A percentile compares a stretch with the other conserved stretches of the same genome.
These are phyloP conservation scores for Pandemis cinnamomeana DNA, from an alignment of 2,888 invertebrate species.

Conservation along the genomic window DNA sequence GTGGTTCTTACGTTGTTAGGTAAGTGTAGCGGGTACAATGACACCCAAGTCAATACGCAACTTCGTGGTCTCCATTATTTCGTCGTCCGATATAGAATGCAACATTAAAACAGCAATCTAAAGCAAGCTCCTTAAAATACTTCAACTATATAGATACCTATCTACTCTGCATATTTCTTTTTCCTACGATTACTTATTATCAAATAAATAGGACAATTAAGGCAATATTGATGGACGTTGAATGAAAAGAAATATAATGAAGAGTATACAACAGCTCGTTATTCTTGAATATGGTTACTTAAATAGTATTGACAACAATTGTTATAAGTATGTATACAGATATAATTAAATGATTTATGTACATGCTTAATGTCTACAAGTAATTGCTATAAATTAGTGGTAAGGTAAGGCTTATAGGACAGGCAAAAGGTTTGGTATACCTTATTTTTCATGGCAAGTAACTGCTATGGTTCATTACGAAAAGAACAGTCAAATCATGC, in stretches of 20 bases:
- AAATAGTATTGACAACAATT: conserved; percentile 4
- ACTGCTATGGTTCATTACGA: background rate
- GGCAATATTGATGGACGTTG: conserved; percentile 23
- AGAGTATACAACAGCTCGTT: background rate
- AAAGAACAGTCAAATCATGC: conserved; percentile 2
- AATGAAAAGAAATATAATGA: conserved; percentile 17
- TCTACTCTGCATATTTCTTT: background rate
- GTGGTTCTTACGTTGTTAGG: too few species aligned
- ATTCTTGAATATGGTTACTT: background rate
- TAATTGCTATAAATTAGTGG: conserved; percentile 56
- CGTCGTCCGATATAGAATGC: background rate
- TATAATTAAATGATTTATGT: conserved; percentile 25
- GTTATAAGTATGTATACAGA: background rate
- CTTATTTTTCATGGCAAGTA: conserved; percentile 53
- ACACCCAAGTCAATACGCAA: background rate
- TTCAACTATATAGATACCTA: background rate
- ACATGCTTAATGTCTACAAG: conserved; percentile 43
- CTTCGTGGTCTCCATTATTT: background rate
- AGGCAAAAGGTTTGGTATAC: conserved; percentile 29
- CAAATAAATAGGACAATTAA: conserved; percentile 38
- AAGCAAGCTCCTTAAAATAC: background rate
- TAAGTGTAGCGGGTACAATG: too few species aligned
- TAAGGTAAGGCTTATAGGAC: conserved; percentile 61
- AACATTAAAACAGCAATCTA: background rate
- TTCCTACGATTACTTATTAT: conserved; percentile 13